A percentile compares a stretch with the other conserved stretches of the same genome.
Evolutionary conservation across 37 sponge, comb jelly and placozoan species (phyloP).

Genomic region (Ephydatia muelleri): DNA sequence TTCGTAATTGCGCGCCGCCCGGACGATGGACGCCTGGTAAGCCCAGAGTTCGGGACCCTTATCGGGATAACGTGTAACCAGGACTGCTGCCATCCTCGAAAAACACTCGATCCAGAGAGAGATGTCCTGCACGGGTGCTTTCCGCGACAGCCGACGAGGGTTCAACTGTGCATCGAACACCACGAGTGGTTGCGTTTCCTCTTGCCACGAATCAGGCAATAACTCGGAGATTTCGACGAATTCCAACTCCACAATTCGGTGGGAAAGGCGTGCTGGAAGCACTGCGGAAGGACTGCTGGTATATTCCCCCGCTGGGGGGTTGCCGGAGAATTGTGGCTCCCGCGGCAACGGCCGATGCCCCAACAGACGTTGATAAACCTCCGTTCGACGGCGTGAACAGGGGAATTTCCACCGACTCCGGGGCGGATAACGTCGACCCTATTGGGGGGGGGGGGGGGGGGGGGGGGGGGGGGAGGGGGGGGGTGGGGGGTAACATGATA

Average conservation of each 20-base stretch:
- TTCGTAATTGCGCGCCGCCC: slow-evolving; percentile 2
- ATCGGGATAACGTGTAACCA: slow-evolving; percentile 9
- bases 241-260: slow-evolving; percentile 2
- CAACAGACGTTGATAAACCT: too few relatives aligned
- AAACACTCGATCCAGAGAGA: slow-evolving; percentile 16
- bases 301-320: too few relatives aligned
- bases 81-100: slow-evolving; percentile 19
- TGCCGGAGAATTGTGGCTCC: too few relatives aligned
- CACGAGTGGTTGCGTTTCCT: background rate
- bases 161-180: background rate
- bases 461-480: too few relatives aligned
- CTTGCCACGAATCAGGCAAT: slow-evolving; percentile 1
- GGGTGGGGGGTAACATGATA: too few relatives aligned
- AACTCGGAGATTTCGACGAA: slow-evolving; percentile 19
- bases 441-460: too few relatives aligned
- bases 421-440: too few relatives aligned
- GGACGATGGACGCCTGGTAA: slow-evolving; percentile 23
- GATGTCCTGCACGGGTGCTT: background rate
- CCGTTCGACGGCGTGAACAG: too few relatives aligned
- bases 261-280: too few relatives aligned
- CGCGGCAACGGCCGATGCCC: too few relatives aligned
- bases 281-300: too few relatives aligned
- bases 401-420: too few relatives aligned
- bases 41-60: slow-evolving; percentile 28
- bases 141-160: background rate